phyloP scores from a whole-genome alignment of 2,113 vertebrate species.

The Pterophyllum scalare region DNA sequence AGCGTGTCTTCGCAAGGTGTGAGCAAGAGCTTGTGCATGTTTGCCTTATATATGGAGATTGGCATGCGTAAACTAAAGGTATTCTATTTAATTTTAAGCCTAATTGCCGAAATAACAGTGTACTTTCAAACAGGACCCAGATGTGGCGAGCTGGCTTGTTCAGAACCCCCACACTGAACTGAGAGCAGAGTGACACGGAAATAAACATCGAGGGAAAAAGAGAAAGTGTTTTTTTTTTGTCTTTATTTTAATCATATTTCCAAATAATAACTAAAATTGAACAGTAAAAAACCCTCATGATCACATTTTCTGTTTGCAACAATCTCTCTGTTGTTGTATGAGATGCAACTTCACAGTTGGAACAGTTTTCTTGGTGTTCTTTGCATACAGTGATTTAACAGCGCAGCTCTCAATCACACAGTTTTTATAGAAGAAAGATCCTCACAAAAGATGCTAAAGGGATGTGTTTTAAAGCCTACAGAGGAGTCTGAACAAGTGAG shows the following conservation, averaged over 20 bases:
- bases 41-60: conserved; percentile 25
- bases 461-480: background rate
- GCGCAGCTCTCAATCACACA: conserved; percentile 1
- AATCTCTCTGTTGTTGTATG: conserved; percentile 7
- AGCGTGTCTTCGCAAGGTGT: background rate
- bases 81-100: conserved; percentile 65
- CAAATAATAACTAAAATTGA: conserved; percentile 15
- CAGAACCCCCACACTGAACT: conserved; percentile 58
- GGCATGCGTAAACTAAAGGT: conserved; percentile 41
- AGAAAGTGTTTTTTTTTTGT: conserved; percentile 3
- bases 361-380: conserved; percentile 6
- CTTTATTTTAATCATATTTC: conserved; percentile 20
- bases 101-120: conserved; percentile 74
- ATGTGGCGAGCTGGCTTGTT: conserved; percentile 64
- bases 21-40: background rate
- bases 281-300: background rate
- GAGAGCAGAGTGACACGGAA: conserved; percentile 3
- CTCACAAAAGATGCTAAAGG: background rate
- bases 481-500: background rate
- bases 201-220: conserved; percentile 17
- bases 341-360: background rate
- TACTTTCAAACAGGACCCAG: conserved; percentile 64
- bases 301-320: background rate
- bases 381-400: conserved; percentile 24
- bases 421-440: background rate